Base-by-base conservation (phyloP, 2,888 invertebrate genomes). In the Empis livida region DNA sequence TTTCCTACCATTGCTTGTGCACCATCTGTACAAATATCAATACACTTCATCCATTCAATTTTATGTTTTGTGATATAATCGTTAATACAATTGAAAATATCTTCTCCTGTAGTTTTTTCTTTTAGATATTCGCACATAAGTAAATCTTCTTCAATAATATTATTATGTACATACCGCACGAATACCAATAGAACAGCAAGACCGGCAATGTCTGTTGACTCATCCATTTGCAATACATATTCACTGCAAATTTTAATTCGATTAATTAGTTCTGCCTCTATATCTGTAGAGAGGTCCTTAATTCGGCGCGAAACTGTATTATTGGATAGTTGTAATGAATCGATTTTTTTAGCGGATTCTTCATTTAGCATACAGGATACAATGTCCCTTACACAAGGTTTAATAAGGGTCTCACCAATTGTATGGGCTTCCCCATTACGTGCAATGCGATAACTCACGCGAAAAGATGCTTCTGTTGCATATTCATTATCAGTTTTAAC, bases 91-190 rank as follows among this genome's bases (percentile, higher is more conserved):
- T 47, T 47, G n/a, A 43, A 49, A 43, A 47, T 47, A 31, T 47
- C 47, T 47, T 47, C 38, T 47, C 44, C 45, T 17, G 39, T 39
- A 14, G 45, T 27, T 40, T 40, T 39, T 40, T 20, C 41, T 43
- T 40, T 16, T 23, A 45, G 27, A 40, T 35, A 39, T 43, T 14
- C 31, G 43, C 48, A 48, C 38, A 39, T 27, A 13, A 51, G 42
- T 15, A 50, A 41, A 30, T 51, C 48, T 43, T 51, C 51, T 49
- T 51, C 42, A 37, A 52, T 40, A 40, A 16, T 40, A 20, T 46
- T 39, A 14, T 20, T 20, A 46, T 39, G 42, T 40, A 14, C n/a
- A 13, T 48, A 48, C 5, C 45, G 15, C 13, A 49, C 49, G 40
- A 42, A 49, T 42, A 42, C 49, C 15, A 45, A 35, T 20, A 45